Base-by-base conservation (phyloP, 2,888 invertebrate genomes). In the Amblyjoppa proteus region DNA sequence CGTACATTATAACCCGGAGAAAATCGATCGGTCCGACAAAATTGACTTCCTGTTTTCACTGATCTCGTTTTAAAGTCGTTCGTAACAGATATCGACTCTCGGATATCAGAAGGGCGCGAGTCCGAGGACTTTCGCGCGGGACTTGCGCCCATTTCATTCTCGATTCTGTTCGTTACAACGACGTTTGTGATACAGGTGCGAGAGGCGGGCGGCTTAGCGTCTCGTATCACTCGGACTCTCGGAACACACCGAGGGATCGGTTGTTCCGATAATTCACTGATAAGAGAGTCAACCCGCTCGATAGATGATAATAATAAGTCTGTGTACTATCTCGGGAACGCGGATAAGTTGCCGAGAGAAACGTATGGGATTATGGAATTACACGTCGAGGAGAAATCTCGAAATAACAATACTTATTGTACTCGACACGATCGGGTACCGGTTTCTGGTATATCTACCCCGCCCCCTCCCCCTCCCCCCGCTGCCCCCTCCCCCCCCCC, bases 261-360 rank as follows among this genome's bases (percentile, higher is more conserved):
- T 31, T 34, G 9, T 4, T n/a, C 41, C 38, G 77, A 77, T 77
- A 77, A 77, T 34, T 16, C 28, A 38, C n/a, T 25, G 77, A 77
- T 77, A 77, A 77, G 68, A 77, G 13, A 68, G 66, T 34, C 68
- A 38, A 68, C 20, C 66, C 38, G 77, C 13, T 38, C 9, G 4
- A 11, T 41, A 34, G 77, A 77, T 77, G 77, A 77, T 77, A 77
- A 77, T 53, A 38, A 77, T 25, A 53, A 53, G 68, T 66, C 3
- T 25, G 76, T n/a, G 66, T 53, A 16, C 31, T 31, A 31, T 16
- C 7, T 38, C 11, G 51, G 7, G 31, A 49, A 76, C 11, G 25
- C 34, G 34, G 31, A 66, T 66, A 1, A 6, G n/a, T 6, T 34
- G 13, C 31, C 53, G 68, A 56, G 68, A 77, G 45, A 77, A 68